phyloP scores from a whole-genome alignment of 2,888 invertebrate species.

The Leuctra nigra region DNA sequence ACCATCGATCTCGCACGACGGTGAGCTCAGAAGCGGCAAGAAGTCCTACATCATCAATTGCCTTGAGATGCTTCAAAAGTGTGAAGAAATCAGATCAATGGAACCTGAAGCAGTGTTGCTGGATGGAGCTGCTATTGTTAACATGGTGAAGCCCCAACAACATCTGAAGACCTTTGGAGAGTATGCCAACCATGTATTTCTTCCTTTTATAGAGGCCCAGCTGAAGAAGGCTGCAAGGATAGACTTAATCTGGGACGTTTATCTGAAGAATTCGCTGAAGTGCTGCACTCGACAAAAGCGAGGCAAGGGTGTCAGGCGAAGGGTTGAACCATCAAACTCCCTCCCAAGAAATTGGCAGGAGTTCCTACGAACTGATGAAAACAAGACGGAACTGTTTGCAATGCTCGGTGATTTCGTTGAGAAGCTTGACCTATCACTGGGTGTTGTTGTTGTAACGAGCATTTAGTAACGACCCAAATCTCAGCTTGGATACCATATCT shows the following conservation, averaged over 20 bases:
- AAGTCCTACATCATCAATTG: slow-evolving; percentile 18
- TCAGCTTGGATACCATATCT: slow-evolving; percentile 2
- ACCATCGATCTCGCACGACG: slow-evolving; percentile 16
- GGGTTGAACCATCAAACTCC: neutral
- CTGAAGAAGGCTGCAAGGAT: neutral
- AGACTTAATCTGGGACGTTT: neutral
- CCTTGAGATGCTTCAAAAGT: neutral
- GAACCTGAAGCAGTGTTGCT: slow-evolving; percentile 2
- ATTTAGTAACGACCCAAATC: neutral
- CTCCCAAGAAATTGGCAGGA: slow-evolving; percentile 11
- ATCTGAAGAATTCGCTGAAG: neutral
- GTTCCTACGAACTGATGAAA: slow-evolving; percentile 7
- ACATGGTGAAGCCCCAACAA: neutral
- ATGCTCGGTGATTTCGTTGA: neutral
- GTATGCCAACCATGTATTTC: neutral
- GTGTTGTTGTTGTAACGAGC: neutral
- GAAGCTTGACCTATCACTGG: neutral
- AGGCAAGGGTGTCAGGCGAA: neutral
- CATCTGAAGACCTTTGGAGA: slow-evolving; percentile 2
- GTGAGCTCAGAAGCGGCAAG: slow-evolving; percentile 12
- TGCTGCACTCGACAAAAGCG: neutral
- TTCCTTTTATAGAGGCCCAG: neutral
- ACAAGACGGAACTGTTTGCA: slow-evolving; percentile 17
- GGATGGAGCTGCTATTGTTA: neutral
- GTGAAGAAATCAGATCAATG: no score